phyloP scores from a whole-genome alignment of 2,113 vertebrate genomes.

The Xyrauchen texanus region DNA sequence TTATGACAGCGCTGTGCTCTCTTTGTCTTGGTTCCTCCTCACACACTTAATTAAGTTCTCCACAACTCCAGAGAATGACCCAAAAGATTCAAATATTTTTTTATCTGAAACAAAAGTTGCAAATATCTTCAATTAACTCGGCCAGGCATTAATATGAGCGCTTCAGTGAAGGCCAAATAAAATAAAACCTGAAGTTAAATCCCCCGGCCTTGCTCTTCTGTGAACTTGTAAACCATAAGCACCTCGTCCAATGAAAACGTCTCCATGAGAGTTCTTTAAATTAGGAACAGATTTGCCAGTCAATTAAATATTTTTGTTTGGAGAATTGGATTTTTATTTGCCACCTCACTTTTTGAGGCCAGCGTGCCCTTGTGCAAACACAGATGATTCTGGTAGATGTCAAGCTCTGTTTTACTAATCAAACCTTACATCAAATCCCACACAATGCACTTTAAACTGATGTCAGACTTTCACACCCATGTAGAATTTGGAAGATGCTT shows the following conservation, averaged over 20 bases:
- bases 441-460: background rate
- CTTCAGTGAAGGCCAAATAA: slow-evolving; percentile 59
- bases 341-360: slow-evolving; percentile 11
- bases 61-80: slow-evolving; percentile 11
- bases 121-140: slow-evolving; percentile 54
- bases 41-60: slow-evolving; percentile 21
- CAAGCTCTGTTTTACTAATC: slow-evolving; percentile 13
- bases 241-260: slow-evolving; percentile 65
- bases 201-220: slow-evolving; percentile 49
- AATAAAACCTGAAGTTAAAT: slow-evolving; percentile 62
- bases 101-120: slow-evolving; percentile 47
- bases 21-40: slow-evolving; percentile 37
- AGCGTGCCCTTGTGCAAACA: slow-evolving; percentile 20
- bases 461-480: background rate
- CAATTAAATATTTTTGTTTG: slow-evolving; percentile 29
- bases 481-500: background rate
- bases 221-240: slow-evolving; percentile 55
- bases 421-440: background rate
- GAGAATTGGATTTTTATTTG: slow-evolving; percentile 3
- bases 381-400: slow-evolving; percentile 18
- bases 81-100: slow-evolving; percentile 37
- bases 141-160: slow-evolving; percentile 64
- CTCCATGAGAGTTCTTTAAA: slow-evolving; percentile 56
- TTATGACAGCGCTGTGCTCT: slow-evolving; percentile 26
- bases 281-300: slow-evolving; percentile 45